phyloP scores from a whole-genome alignment of 2,797 vertebrate species.

The Helarctos malayanus region DNA sequence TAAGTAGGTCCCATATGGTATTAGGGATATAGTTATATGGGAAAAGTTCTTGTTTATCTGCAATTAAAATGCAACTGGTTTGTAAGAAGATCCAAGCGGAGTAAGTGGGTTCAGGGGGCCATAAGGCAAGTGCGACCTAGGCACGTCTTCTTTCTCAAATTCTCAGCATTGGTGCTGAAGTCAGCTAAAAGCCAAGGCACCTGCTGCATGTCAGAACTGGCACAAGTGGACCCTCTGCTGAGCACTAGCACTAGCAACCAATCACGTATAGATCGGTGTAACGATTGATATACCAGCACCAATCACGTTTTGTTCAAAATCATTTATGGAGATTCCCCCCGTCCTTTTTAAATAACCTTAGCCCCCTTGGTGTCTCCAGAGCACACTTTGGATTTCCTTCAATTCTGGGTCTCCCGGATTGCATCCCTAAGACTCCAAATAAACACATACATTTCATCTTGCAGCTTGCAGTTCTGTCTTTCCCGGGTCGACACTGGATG shows the following conservation, averaged over 20 bases:
- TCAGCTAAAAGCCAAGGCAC: background rate
- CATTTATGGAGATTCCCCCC: background rate
- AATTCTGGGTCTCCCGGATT: background rate
- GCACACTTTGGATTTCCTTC: background rate
- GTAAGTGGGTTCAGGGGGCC: background rate
- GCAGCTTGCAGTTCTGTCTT: background rate
- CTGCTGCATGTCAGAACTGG: too few relatives aligned
- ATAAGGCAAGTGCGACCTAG: background rate
- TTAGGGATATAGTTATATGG: background rate
- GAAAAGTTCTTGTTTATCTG: background rate
- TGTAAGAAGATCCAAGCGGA: background rate
- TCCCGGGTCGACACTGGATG: background rate
- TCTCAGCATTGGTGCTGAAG: background rate
- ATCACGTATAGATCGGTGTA: background rate
- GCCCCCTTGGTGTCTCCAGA: background rate
- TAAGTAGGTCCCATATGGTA: background rate
- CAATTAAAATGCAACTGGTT: background rate
- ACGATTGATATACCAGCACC: too few relatives aligned
- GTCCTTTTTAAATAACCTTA: background rate
- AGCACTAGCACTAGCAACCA: background rate
- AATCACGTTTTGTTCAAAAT: background rate
- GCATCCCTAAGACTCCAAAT: background rate
- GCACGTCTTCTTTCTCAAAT: background rate
- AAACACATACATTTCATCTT: background rate
- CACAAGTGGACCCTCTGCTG: background rate